These are phyloP conservation scores for rabbit (Oryctolagus cuniculus) DNA, from an alignment of 2,113 vertebrate species.

Conservation along the genomic window DNA sequence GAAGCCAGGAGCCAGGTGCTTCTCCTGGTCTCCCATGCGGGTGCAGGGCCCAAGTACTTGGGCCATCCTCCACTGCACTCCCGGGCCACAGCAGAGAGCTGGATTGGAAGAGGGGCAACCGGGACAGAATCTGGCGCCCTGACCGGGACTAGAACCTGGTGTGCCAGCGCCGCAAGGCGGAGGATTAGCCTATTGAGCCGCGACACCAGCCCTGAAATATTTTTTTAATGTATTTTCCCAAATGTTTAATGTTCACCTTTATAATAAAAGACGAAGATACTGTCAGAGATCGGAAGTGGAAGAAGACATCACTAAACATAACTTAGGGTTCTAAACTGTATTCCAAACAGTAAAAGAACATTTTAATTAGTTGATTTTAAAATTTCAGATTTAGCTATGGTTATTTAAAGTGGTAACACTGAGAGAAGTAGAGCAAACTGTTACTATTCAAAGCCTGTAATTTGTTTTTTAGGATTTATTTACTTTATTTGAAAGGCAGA, in stretches of 20 bases:
- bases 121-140: too few species aligned
- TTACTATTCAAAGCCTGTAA: background rate
- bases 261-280: background rate
- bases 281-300: background rate
- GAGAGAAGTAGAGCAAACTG: background rate
- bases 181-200: too few species aligned
- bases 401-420: background rate
- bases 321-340: background rate
- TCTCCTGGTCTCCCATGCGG: too few species aligned
- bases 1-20: too few species aligned
- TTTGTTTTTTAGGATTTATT: background rate
- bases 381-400: background rate
- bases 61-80: too few species aligned
- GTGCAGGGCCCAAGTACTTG: too few species aligned
- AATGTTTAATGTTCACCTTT: slow-evolving; percentile 7
- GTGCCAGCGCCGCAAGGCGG: too few species aligned
- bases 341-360: background rate
- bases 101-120: too few species aligned
- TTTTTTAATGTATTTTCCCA: background rate
- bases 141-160: too few species aligned
- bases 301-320: background rate
- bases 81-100: too few species aligned
- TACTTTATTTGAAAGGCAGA: too few species aligned
- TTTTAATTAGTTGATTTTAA: background rate
- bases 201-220: too few species aligned